Evolutionary conservation across 2,113 vertebrate species (phyloP).

Genomic region (Canis aureus): DNA sequence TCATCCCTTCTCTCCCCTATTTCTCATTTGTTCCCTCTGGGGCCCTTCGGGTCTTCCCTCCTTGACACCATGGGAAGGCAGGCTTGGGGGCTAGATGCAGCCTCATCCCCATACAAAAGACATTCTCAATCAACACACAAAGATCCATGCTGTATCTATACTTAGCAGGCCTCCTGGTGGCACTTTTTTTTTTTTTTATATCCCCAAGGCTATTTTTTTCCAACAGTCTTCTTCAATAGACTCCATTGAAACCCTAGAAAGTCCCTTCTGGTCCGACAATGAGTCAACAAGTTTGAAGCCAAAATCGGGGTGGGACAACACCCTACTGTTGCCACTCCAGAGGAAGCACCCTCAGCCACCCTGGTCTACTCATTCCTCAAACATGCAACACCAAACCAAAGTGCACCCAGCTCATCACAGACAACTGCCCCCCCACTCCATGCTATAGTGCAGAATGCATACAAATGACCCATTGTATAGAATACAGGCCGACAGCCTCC

Average conservation of each 20-base stretch:
- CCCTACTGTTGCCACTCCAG: slow-evolving; percentile 56
- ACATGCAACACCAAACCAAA: slow-evolving; percentile 3
- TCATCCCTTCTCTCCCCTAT: not conserved
- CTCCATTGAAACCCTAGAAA: slow-evolving; percentile 69
- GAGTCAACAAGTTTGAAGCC: not conserved
- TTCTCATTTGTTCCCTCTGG: not conserved
- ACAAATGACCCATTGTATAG: slow-evolving; percentile 21
- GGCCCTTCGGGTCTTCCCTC: not conserved
- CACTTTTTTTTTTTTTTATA: slow-evolving; percentile 22
- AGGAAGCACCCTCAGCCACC: not conserved
- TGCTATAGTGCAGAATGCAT: not conserved
- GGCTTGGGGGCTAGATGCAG: not conserved
- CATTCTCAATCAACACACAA: slow-evolving; percentile 17
- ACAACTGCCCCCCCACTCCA: not conserved
- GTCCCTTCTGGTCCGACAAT: slow-evolving; percentile 17
- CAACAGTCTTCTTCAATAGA: slow-evolving; percentile 66
- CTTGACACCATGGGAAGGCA: not conserved
- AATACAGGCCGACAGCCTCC: not conserved
- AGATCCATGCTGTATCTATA: slow-evolving; percentile 30
- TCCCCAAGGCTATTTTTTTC: slow-evolving; percentile 70
- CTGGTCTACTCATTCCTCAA: slow-evolving; percentile 17
- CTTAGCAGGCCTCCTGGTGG: slow-evolving; percentile 43
- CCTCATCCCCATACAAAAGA: slow-evolving; percentile 55
- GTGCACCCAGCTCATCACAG: not conserved
- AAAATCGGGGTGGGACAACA: slow-evolving; percentile 59